phyloP scores from a whole-genome alignment of 2,888 invertebrate genomes.

The Eilema depressum region DNA sequence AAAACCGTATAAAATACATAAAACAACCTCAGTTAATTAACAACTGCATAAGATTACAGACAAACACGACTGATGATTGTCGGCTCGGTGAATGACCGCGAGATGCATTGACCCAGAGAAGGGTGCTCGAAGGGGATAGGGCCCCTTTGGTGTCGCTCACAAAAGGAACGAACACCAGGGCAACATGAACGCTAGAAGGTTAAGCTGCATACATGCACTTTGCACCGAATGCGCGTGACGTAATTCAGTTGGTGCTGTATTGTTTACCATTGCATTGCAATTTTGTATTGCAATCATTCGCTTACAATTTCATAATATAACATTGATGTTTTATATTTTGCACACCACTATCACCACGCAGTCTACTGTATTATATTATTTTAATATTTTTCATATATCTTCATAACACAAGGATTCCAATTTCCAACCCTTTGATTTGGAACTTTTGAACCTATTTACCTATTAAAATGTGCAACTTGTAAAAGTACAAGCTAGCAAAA shows the following conservation, averaged over 20 bases:
- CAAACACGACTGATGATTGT: slow-evolving; percentile 56
- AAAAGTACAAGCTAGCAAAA: background rate
- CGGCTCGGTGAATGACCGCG: slow-evolving; percentile 73
- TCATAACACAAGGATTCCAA: background rate
- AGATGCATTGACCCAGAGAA: slow-evolving; percentile 84
- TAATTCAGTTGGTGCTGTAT: slow-evolving; percentile 77
- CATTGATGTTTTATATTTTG: background rate
- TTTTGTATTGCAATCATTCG: slow-evolving; percentile 56
- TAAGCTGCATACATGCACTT: slow-evolving; percentile 85
- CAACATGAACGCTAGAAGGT: slow-evolving; percentile 80
- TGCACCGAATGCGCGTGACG: slow-evolving; percentile 85
- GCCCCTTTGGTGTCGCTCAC: slow-evolving; percentile 84
- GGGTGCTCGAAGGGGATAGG: slow-evolving; percentile 86
- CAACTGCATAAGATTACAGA: slow-evolving; percentile 38
- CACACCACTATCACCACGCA: background rate
- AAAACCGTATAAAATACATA: too few species aligned
- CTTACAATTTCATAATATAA: slow-evolving; percentile 22
- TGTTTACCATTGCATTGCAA: slow-evolving; percentile 78
- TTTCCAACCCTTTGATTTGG: too few species aligned
- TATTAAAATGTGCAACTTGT: too few species aligned
- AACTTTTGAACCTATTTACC: too few species aligned
- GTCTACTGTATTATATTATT: background rate
- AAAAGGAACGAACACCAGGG: slow-evolving; percentile 85
- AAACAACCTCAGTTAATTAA: background rate
- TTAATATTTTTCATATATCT: background rate